Evolutionary conservation across 2,888 invertebrate genomes (phyloP).

Genomic region (Poecilus cupreus): DNA sequence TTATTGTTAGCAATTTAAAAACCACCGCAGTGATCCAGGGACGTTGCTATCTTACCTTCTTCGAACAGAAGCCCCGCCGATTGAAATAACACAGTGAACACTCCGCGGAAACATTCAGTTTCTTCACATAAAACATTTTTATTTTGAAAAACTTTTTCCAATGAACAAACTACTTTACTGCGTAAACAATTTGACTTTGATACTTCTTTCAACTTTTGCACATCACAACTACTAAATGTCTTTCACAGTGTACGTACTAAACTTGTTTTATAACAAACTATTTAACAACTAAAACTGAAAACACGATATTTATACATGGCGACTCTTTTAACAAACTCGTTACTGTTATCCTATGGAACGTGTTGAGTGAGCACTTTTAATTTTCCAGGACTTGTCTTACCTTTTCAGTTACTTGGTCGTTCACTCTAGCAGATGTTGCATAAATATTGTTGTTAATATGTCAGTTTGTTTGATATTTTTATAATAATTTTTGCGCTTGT

Average conservation of each 20-base stretch:
- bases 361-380: slow-evolving; percentile 58
- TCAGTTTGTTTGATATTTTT: slow-evolving; percentile 44
- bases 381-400: slow-evolving; percentile 58
- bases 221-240: slow-evolving; percentile 60
- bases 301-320: slow-evolving; percentile 60
- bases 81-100: slow-evolving; percentile 71
- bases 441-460: slow-evolving; percentile 56
- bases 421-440: slow-evolving; percentile 60
- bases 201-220: slow-evolving; percentile 58
- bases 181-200: slow-evolving; percentile 54
- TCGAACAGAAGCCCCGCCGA: slow-evolving; percentile 69
- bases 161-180: slow-evolving; percentile 66
- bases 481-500: slow-evolving; percentile 43
- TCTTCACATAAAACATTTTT: slow-evolving; percentile 69
- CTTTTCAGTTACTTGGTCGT: slow-evolving; percentile 58
- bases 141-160: slow-evolving; percentile 63
- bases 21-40: slow-evolving; percentile 52
- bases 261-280: slow-evolving; percentile 59
- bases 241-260: slow-evolving; percentile 59
- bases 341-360: slow-evolving; percentile 57
- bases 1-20: slow-evolving; percentile 53
- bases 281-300: slow-evolving; percentile 59
- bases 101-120: slow-evolving; percentile 70
- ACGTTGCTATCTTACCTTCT: slow-evolving; percentile 71
- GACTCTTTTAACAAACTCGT: slow-evolving; percentile 55